A percentile compares a stretch with the other conserved stretches of the same genome.
Conservation (phyloP, 2,888 invertebrate species). For the Andrena haemorrhoa region DNA sequence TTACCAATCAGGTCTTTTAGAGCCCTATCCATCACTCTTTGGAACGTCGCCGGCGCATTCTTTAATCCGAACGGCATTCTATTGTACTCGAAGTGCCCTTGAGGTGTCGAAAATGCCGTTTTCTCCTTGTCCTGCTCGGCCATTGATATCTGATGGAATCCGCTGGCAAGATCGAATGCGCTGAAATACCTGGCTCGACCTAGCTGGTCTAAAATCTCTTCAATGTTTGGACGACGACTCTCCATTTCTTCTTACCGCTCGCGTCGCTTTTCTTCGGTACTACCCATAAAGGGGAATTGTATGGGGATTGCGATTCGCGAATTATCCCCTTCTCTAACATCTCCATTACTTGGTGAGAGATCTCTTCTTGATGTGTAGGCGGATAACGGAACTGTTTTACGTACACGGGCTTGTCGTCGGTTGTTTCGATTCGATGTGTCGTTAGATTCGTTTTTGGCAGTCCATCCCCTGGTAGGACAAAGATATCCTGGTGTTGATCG, state of each 20-base stretch:
- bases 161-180: slow-evolving; percentile 2
- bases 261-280: not conserved
- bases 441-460: not conserved
- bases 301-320: not conserved
- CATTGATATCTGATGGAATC: slow-evolving; percentile 40
- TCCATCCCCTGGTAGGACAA: not conserved
- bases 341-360: not conserved
- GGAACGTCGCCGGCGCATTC: slow-evolving; percentile 29
- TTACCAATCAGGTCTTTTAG: slow-evolving; percentile 1
- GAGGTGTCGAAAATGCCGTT: slow-evolving; percentile 26
- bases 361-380: not conserved
- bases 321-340: not conserved
- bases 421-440: not conserved
- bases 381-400: not conserved
- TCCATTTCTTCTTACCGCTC: slow-evolving; percentile 9
- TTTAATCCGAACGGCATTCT: slow-evolving; percentile 35
- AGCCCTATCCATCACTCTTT: not conserved
- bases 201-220: slow-evolving; percentile 16
- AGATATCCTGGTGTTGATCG: not conserved
- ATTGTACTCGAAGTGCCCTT: slow-evolving; percentile 22
- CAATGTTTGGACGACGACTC: not conserved
- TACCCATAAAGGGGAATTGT: not conserved
- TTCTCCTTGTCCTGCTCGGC: not conserved
- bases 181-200: not conserved
- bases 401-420: not conserved